A percentile compares a stretch with the other conserved stretches of the same genome.
phyloP scores from a whole-genome alignment of 2,797 vertebrate species.

The Sebastes trivittatus region DNA sequence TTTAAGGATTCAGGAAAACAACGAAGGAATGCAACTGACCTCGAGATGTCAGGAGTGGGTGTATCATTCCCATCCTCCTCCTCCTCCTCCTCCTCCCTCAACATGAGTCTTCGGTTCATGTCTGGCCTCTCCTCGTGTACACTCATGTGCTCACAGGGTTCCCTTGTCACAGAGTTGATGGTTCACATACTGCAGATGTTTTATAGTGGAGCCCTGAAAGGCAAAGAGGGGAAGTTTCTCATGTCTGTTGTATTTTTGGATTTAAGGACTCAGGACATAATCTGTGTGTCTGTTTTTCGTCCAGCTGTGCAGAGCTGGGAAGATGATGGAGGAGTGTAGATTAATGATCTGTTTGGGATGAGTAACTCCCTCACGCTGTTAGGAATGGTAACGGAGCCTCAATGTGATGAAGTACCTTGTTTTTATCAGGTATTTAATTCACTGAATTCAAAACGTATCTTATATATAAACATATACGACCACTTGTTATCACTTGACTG shows the following conservation, averaged over 20 bases:
- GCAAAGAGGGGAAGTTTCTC: constrained; percentile 25
- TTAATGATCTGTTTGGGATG: not conserved
- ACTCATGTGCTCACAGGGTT: not conserved
- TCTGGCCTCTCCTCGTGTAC: constrained; percentile 2
- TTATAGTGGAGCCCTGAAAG: constrained; percentile 30
- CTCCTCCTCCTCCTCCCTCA: not conserved
- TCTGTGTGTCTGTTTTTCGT: constrained; percentile 24
- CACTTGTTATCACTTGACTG: too few species aligned
- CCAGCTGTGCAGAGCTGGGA: not conserved
- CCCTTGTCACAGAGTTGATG: constrained; percentile 10
- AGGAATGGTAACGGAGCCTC: not conserved
- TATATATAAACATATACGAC: not conserved
- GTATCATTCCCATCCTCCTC: constrained; percentile 31
- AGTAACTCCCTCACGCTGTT: not conserved
- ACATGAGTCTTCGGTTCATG: not conserved
- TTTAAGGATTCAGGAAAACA: constrained; percentile 30
- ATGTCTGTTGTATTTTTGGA: constrained; percentile 39
- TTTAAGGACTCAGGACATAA: not conserved
- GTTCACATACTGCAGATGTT: constrained; percentile 45
- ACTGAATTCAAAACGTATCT: not conserved
- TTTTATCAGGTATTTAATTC: not conserved
- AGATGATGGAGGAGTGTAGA: not conserved
- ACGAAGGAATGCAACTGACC: constrained; percentile 51
- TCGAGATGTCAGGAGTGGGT: constrained; percentile 37
- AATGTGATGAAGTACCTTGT: not conserved